These are phyloP conservation scores for Pomacea maculata DNA, from an alignment of 1,140 invertebrate species.

Conservation along the genomic window DNA sequence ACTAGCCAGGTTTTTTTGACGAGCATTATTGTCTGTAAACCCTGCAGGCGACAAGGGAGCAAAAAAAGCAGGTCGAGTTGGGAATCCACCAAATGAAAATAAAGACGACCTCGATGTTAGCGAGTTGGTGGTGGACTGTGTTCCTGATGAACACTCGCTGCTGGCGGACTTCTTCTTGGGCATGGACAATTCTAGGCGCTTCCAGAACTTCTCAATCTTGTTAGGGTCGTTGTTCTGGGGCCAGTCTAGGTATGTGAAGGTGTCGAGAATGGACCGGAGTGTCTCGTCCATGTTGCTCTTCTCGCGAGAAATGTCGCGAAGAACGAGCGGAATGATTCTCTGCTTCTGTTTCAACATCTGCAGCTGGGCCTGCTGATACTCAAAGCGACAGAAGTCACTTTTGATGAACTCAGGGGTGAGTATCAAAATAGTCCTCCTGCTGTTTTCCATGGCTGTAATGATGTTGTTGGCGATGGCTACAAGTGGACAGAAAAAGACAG, in stretches of 20 bases:
- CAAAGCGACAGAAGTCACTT: conserved; percentile 58
- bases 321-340: conserved; percentile 56
- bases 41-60: too few relatives aligned
- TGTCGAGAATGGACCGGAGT: conserved; percentile 50
- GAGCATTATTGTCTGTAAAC: too few relatives aligned
- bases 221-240: conserved; percentile 41
- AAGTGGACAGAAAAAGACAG: conserved; percentile 1
- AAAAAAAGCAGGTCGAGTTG: too few relatives aligned
- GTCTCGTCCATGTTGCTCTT: conserved; percentile 47
- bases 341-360: conserved; percentile 59
- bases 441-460: conserved; percentile 56
- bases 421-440: conserved; percentile 55
- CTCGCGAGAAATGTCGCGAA: conserved; percentile 47
- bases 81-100: too few relatives aligned
- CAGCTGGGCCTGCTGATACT: conserved; percentile 61
- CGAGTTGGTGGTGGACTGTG: background rate
- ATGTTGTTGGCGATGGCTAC: conserved; percentile 62
- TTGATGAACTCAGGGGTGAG: conserved; percentile 51
- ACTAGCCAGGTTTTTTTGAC: too few relatives aligned
- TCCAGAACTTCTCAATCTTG: conserved; percentile 50
- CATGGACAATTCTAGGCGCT: conserved; percentile 49
- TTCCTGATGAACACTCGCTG: background rate
- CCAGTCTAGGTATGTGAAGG: conserved; percentile 57
- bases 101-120: background rate
- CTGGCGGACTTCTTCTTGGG: conserved; percentile 46